Evolutionary conservation across 2,113 vertebrate species (phyloP).

Genomic region (Sakesphorus luctuosus): DNA sequence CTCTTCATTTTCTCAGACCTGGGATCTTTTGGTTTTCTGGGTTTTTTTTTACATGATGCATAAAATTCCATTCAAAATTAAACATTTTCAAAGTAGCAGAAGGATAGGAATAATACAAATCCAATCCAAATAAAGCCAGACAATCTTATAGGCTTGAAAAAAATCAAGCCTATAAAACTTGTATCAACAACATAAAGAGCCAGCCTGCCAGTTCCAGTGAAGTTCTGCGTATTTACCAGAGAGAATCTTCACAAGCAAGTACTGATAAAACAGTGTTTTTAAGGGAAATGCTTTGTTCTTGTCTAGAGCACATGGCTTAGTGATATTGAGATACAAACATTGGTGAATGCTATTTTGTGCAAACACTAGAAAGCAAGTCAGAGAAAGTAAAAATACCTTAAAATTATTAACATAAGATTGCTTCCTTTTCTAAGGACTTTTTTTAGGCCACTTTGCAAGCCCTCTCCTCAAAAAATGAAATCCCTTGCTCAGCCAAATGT

Average conservation of each 20-base stretch:
- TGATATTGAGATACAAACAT: background rate
- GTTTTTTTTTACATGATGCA: background rate
- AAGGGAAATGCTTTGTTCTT: background rate
- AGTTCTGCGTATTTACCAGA: background rate
- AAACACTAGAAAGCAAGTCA: background rate
- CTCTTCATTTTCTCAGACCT: background rate
- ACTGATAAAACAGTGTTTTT: background rate
- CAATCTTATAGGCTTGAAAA: background rate
- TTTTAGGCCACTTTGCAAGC: background rate
- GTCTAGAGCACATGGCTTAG: background rate
- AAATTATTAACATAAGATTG: background rate
- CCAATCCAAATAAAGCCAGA: background rate
- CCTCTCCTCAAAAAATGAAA: background rate
- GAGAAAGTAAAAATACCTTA: background rate
- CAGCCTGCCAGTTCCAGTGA: background rate
- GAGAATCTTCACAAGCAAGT: background rate
- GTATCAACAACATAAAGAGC: background rate
- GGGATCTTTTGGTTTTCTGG: background rate
- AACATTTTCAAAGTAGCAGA: background rate
- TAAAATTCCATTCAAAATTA: background rate
- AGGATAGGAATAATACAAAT: background rate
- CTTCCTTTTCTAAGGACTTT: background rate
- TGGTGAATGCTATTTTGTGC: background rate
- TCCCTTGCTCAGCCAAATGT: background rate
- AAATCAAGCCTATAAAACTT: background rate